These are phyloP conservation scores for Pantherophis alleghaniensis DNA, from an alignment of 2,797 vertebrate genomes.

Conservation along the genomic window DNA sequence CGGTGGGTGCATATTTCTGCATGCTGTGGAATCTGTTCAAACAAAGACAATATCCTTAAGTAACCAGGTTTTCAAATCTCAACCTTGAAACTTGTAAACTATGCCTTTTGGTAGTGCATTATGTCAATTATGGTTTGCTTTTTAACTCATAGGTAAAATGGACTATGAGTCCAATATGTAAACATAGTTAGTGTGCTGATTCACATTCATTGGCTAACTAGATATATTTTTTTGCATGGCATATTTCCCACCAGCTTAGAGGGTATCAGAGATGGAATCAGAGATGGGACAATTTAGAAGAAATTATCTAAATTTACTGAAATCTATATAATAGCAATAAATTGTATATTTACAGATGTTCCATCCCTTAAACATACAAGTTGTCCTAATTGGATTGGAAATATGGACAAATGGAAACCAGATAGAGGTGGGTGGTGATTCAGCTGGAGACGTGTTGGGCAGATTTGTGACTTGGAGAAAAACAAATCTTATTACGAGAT, in stretches of 20 bases:
- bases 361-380: slow-evolving; percentile 78
- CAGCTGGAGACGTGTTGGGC: slow-evolving; percentile 74
- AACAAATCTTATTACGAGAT: slow-evolving; percentile 54
- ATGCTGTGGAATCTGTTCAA: not conserved
- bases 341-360: slow-evolving; percentile 62
- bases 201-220: not conserved
- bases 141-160: not conserved
- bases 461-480: slow-evolving; percentile 82
- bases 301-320: not conserved
- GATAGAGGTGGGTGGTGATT: slow-evolving; percentile 68
- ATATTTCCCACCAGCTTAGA: not conserved
- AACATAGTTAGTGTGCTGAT: not conserved
- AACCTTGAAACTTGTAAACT: not conserved
- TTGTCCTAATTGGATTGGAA: slow-evolving; percentile 81
- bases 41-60: not conserved
- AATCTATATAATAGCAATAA: not conserved
- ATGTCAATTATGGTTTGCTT: not conserved
- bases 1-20: not conserved
- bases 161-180: not conserved
- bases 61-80: not conserved
- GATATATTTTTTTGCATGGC: not conserved
- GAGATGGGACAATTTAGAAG: not conserved
- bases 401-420: slow-evolving; percentile 77
- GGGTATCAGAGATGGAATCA: not conserved
- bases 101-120: not conserved